Evolutionary conservation across 2,113 vertebrate species (phyloP).

Genomic region (Sarotherodon lohbergeri): DNA sequence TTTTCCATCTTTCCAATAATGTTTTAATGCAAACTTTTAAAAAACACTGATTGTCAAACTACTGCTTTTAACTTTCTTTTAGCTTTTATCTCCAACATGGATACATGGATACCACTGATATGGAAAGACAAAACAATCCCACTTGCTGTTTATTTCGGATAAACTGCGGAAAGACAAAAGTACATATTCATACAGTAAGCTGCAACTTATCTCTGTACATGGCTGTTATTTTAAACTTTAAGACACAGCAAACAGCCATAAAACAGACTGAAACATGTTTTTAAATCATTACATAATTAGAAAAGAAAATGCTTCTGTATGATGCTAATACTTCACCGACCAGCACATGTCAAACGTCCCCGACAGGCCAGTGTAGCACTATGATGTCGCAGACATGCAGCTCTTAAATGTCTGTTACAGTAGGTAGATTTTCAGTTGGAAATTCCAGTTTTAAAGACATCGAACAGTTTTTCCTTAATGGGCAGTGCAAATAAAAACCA

Average conservation of each 20-base stretch:
- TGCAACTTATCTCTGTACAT: not conserved
- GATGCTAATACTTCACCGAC: constrained; percentile 1
- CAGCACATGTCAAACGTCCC: not conserved
- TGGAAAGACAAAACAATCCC: not conserved
- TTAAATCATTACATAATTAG: not conserved
- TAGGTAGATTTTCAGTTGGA: not conserved
- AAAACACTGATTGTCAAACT: not conserved
- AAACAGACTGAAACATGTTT: not conserved
- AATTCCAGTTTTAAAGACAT: not conserved
- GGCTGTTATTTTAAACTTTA: not conserved
- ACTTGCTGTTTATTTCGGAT: not conserved
- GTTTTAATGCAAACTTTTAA: not conserved
- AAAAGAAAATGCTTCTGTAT: not conserved
- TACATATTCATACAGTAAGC: not conserved
- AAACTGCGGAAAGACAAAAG: not conserved
- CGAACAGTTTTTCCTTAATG: not conserved
- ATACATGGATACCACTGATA: not conserved
- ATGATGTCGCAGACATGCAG: not conserved
- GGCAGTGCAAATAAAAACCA: not conserved
- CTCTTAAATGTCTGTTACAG: not conserved
- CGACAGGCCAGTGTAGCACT: not conserved
- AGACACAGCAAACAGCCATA: not conserved
- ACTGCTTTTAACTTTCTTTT: not conserved
- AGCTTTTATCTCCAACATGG: not conserved
- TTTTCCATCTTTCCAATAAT: not conserved